Conservation (phyloP, 2,113 vertebrate genomes). For the Dendrocopos noguchii region DNA sequence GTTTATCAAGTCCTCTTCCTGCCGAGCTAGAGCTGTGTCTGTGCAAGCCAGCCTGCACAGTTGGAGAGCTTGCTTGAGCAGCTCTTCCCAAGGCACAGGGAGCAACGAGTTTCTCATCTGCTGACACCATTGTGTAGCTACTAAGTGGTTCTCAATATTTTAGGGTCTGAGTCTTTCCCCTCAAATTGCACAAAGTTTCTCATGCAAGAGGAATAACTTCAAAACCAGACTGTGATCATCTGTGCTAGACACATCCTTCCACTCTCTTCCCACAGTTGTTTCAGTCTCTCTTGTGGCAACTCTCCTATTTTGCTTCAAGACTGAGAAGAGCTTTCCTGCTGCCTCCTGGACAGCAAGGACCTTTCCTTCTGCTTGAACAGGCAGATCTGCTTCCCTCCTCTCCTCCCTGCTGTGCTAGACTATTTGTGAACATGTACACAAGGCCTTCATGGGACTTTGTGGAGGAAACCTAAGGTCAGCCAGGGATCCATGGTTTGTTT, state of each 20-base stretch:
- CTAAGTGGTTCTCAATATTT: slow-evolving; percentile 50
- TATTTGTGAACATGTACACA: neutral
- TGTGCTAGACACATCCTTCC: slow-evolving; percentile 17
- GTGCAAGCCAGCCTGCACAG: neutral
- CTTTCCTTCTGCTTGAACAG: slow-evolving; percentile 4
- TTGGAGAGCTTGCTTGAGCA: slow-evolving; percentile 42
- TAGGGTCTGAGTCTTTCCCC: slow-evolving; percentile 23
- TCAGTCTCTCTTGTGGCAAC: neutral
- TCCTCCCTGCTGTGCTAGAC: neutral
- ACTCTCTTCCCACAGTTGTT: slow-evolving; percentile 34
- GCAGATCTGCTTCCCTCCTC: neutral
- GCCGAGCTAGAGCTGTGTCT: neutral
- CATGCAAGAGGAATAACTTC: slow-evolving; percentile 39
- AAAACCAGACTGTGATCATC: slow-evolving; percentile 47
- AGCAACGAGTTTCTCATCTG: slow-evolving; percentile 49
- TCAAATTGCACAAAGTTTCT: slow-evolving; percentile 35
- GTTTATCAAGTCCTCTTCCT: neutral
- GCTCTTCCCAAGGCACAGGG: slow-evolving; percentile 35
- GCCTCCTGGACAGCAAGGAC: slow-evolving; percentile 27
- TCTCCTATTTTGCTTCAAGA: slow-evolving; percentile 25
- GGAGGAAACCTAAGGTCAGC: neutral
- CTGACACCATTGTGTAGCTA: neutral
- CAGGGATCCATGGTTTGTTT: neutral
- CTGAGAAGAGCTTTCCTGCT: slow-evolving; percentile 34
- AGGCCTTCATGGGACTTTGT: neutral